Evolutionary conservation across 2,888 invertebrate genomes (phyloP).

Genomic region (Tryphoninae sp.): DNA sequence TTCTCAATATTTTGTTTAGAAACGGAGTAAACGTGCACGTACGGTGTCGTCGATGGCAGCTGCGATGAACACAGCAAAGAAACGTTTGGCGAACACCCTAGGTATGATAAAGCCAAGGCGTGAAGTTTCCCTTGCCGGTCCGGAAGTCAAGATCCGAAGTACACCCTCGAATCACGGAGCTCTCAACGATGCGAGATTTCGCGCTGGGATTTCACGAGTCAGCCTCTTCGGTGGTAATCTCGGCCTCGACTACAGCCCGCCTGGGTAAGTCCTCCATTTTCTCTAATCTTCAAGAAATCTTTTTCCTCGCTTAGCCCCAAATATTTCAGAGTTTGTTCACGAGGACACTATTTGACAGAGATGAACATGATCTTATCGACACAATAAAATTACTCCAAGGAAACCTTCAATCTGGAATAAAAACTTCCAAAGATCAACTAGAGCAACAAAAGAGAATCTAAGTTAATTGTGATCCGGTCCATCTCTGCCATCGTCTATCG

Average conservation of each 20-base stretch:
- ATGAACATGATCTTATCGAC: background rate
- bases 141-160: constrained; percentile 66
- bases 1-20: constrained; percentile 70
- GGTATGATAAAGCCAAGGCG: constrained; percentile 78
- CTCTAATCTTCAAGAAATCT: background rate
- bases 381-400: background rate
- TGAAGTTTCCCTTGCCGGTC: constrained; percentile 59
- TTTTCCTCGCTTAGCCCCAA: background rate
- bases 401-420: background rate
- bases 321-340: background rate
- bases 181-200: constrained; percentile 72
- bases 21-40: constrained; percentile 71
- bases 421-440: background rate
- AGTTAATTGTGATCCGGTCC: background rate
- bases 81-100: constrained; percentile 82
- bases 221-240: constrained; percentile 87
- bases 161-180: constrained; percentile 62
- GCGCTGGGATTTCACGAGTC: constrained; percentile 83
- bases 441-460: background rate
- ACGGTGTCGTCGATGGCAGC: constrained; percentile 71
- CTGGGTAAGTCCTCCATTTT: constrained; percentile 73
- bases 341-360: background rate
- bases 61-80: constrained; percentile 80
- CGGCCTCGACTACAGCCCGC: constrained; percentile 85
- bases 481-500: background rate